Conservation (phyloP, 2,888 invertebrate genomes). For the Meganola albula region DNA sequence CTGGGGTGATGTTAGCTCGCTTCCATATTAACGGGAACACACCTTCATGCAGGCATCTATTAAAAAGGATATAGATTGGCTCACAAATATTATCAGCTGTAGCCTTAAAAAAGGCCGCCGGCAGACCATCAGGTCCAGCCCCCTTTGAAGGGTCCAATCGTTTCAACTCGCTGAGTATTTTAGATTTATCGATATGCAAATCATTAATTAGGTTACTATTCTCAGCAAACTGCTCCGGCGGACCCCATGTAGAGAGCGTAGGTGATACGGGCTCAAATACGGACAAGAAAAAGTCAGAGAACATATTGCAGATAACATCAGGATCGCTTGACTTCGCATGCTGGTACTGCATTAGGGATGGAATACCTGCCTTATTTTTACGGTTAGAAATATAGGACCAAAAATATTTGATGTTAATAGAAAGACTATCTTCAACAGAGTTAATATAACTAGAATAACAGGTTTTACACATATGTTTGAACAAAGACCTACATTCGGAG, state of each 20-base stretch:
- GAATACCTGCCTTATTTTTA: constrained; percentile 1
- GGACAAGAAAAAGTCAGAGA: neutral
- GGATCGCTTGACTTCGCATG: neutral
- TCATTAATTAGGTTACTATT: neutral
- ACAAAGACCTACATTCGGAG: neutral
- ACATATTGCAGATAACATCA: constrained; percentile 1
- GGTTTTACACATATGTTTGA: neutral
- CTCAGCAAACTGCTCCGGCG: constrained; percentile 1
- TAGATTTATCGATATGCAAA: neutral
- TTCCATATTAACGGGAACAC: neutral
- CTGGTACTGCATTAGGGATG: constrained; percentile 1
- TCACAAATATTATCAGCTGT: neutral
- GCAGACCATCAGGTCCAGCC: constrained; percentile 2
- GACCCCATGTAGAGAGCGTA: neutral
- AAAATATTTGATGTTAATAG: constrained; percentile 2
- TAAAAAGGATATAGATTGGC: neutral
- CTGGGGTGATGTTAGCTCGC: neutral
- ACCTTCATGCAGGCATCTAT: neutral
- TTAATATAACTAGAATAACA: constrained; percentile 2
- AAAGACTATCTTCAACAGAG: constrained; percentile 1
- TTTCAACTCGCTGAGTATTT: constrained; percentile 2
- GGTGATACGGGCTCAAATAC: neutral
- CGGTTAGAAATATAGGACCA: constrained; percentile 6
- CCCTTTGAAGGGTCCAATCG: constrained; percentile 2
- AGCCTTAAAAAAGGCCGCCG: constrained; percentile 1